phyloP scores from a whole-genome alignment of 2,888 invertebrate genomes.

The Zhengitettix transpicula region DNA sequence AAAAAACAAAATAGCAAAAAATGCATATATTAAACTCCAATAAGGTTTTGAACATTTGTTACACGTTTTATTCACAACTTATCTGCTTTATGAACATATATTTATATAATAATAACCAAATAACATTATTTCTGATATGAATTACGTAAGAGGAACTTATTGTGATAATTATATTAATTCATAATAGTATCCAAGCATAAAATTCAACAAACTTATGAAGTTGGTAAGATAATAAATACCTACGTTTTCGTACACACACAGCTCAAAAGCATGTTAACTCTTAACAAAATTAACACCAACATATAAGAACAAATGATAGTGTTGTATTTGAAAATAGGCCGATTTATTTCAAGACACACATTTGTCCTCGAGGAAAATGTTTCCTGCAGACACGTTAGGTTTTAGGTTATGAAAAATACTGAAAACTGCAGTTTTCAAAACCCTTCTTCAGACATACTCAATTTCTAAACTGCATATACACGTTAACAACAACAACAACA shows the following conservation, averaged over 20 bases:
- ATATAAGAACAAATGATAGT: neutral
- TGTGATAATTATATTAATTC: too few relatives aligned
- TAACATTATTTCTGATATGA: too few relatives aligned
- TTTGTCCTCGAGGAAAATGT: neutral
- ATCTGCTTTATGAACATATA: too few relatives aligned
- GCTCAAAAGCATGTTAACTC: neutral
- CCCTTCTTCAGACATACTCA: neutral
- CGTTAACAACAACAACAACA: constrained; percentile 5
- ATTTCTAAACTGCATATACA: neutral
- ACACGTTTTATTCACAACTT: too few relatives aligned
- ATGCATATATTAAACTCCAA: too few relatives aligned
- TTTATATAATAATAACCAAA: too few relatives aligned
- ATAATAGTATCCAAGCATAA: too few relatives aligned
- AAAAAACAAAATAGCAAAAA: too few relatives aligned
- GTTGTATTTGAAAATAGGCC: constrained; percentile 8
- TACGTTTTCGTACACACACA: neutral
- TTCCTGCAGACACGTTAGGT: neutral
- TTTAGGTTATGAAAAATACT: constrained; percentile 1
- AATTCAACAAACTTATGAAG: too few relatives aligned
- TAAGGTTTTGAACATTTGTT: too few relatives aligned
- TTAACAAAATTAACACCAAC: neutral
- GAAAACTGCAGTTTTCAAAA: neutral
- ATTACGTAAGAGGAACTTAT: too few relatives aligned
- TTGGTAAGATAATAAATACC: too few relatives aligned
- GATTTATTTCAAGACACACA: constrained; percentile 11